Conservation (phyloP, 2,113 vertebrate genomes). For the Patagioenas fasciata region DNA sequence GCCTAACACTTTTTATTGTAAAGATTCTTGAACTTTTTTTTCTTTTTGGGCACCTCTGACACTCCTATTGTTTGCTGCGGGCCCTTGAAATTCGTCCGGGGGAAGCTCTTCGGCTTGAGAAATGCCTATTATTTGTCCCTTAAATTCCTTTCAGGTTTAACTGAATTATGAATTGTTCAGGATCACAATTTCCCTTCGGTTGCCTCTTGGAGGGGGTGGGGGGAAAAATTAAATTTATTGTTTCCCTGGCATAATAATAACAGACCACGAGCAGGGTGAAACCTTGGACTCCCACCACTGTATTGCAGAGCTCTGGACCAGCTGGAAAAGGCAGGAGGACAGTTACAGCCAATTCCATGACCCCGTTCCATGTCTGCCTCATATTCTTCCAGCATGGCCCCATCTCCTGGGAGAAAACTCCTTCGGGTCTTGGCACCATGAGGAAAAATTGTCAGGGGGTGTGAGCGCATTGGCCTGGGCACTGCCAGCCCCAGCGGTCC, state of each 20-base stretch:
- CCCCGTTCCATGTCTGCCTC: background rate
- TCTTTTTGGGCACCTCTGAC: conserved; percentile 66
- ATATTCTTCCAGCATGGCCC: background rate
- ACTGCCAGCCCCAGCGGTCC: conserved; percentile 17
- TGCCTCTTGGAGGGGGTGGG: background rate
- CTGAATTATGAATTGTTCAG: conserved; percentile 62
- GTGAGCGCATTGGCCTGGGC: background rate
- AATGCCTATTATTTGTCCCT: conserved; percentile 68
- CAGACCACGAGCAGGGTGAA: background rate
- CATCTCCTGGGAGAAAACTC: background rate
- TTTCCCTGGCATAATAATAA: conserved; percentile 27
- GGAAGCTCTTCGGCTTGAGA: conserved; percentile 39
- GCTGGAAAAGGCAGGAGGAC: background rate
- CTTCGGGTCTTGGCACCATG: background rate
- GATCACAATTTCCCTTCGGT: background rate
- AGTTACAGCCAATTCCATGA: background rate
- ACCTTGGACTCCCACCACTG: background rate
- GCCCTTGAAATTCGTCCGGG: conserved; percentile 61
- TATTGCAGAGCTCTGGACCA: background rate
- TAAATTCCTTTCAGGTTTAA: conserved; percentile 69
- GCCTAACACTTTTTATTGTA: conserved; percentile 69
- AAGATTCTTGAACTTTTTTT: conserved; percentile 67
- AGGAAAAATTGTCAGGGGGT: background rate
- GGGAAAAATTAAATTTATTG: background rate
- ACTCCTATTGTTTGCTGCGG: conserved; percentile 56